Conservation (phyloP, 2,113 vertebrate genomes). For the Pachyramphus minor region DNA sequence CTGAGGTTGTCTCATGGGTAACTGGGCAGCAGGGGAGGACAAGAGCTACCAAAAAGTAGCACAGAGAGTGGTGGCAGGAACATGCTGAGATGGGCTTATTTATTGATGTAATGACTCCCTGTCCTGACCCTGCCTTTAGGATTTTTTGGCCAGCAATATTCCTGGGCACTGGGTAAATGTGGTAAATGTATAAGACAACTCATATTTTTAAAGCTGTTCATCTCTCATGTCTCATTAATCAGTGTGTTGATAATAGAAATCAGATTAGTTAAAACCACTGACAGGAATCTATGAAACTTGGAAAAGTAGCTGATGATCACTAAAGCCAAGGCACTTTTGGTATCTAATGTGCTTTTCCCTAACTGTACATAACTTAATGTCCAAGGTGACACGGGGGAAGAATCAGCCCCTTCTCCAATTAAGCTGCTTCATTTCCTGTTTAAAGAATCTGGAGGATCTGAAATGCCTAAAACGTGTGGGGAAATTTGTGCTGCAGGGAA, state of each 20-base stretch:
- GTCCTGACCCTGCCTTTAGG: not conserved
- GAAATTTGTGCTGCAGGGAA: slow-evolving; percentile 22
- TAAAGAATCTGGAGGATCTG: slow-evolving; percentile 15
- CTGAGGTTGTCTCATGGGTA: accelerated
- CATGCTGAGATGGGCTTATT: not conserved
- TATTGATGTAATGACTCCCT: accelerated
- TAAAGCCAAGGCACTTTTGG: not conserved
- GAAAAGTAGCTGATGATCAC: not conserved
- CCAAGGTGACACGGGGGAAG: not conserved
- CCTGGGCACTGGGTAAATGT: accelerated
- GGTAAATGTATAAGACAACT: accelerated
- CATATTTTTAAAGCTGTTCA: not conserved
- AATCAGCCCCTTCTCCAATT: not conserved
- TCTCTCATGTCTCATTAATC: not conserved
- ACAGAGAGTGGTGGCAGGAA: not conserved
- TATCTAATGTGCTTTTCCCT: not conserved
- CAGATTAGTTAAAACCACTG: not conserved
- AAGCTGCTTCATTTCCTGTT: slow-evolving; percentile 60
- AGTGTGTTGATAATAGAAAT: not conserved
- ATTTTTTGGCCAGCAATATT: not conserved
- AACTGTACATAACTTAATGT: not conserved
- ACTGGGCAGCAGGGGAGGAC: not conserved
- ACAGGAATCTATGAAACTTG: not conserved
- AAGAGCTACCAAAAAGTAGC: not conserved
- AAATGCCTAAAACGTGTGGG: slow-evolving; percentile 12